Evolutionary conservation across 2,888 invertebrate genomes (phyloP).

Genomic region (Andricus quercusramuli): DNA sequence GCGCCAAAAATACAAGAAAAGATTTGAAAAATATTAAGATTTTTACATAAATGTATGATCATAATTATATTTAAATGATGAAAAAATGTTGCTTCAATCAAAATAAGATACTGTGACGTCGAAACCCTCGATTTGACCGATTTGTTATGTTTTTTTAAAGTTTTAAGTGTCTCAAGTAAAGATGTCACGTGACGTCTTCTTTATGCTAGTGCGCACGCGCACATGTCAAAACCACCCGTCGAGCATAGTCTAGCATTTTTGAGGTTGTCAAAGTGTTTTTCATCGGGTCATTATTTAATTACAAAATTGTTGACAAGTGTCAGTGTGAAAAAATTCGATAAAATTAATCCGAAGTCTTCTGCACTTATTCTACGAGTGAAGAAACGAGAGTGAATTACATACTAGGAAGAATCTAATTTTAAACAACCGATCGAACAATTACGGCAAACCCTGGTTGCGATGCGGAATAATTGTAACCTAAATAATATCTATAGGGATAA

Average conservation of each 20-base stretch:
- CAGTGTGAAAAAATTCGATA: not conserved
- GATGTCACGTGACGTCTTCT: no score
- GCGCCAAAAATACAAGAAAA: not conserved
- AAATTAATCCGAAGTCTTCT: not conserved
- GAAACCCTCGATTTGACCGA: no score
- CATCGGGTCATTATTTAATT: not conserved
- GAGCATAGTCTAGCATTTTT: not conserved
- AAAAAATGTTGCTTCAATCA: not conserved
- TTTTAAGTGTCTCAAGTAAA: no score
- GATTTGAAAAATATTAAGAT: not conserved
- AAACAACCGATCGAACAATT: not conserved
- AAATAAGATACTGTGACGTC: not conserved
- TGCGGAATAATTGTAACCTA: not conserved
- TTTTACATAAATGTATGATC: not conserved
- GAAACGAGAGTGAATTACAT: not conserved
- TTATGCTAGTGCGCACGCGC: not conserved
- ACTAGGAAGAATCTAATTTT: not conserved
- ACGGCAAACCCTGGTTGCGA: not conserved
- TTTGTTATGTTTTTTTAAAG: no score
- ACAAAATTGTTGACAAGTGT: not conserved
- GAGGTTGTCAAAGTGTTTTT: constrained; percentile 1
- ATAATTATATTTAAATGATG: not conserved
- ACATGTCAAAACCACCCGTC: not conserved
- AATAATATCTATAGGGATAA: not conserved
- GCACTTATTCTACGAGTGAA: not conserved